phyloP scores from a whole-genome alignment of 1,140 invertebrate genomes.

The Meloidogyne exigua region DNA sequence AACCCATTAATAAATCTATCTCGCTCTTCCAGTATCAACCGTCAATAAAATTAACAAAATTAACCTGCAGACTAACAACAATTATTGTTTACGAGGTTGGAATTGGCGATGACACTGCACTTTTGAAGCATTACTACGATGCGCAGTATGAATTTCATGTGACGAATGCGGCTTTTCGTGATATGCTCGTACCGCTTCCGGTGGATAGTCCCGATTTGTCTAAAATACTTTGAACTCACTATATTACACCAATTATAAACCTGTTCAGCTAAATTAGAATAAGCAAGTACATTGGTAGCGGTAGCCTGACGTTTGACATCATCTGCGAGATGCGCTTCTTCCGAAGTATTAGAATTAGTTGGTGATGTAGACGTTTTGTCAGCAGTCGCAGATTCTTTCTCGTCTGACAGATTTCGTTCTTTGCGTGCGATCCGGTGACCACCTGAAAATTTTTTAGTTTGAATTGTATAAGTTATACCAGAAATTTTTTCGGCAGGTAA shows the following conservation, averaged over 20 bases:
- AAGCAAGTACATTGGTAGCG: slow-evolving; percentile 30
- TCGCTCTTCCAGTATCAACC: no score
- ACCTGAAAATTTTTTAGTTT: no score
- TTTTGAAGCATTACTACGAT: slow-evolving; percentile 21
- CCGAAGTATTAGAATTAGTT: slow-evolving; percentile 5
- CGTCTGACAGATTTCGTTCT: slow-evolving; percentile 34
- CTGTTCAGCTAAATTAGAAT: slow-evolving; percentile 25
- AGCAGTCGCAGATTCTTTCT: neutral
- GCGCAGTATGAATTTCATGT: slow-evolving; percentile 16
- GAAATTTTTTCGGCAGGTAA: slow-evolving; percentile 45
- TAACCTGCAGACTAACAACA: neutral
- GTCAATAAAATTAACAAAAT: no score
- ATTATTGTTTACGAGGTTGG: slow-evolving; percentile 19
- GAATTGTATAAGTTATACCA: no score
- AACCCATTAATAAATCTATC: neutral
- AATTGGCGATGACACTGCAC: slow-evolving; percentile 19
- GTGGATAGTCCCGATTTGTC: slow-evolving; percentile 40
- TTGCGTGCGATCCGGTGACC: slow-evolving; percentile 46
- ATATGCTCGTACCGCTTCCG: slow-evolving; percentile 19
- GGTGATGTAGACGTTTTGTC: slow-evolving; percentile 9
- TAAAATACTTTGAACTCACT: neutral
- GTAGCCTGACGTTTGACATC: slow-evolving; percentile 10
- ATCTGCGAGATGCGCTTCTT: neutral
- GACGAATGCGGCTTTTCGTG: slow-evolving; percentile 32
- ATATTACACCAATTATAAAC: neutral